phyloP scores from a whole-genome alignment of 2,113 vertebrate species.

The Nasalis larvatus region DNA sequence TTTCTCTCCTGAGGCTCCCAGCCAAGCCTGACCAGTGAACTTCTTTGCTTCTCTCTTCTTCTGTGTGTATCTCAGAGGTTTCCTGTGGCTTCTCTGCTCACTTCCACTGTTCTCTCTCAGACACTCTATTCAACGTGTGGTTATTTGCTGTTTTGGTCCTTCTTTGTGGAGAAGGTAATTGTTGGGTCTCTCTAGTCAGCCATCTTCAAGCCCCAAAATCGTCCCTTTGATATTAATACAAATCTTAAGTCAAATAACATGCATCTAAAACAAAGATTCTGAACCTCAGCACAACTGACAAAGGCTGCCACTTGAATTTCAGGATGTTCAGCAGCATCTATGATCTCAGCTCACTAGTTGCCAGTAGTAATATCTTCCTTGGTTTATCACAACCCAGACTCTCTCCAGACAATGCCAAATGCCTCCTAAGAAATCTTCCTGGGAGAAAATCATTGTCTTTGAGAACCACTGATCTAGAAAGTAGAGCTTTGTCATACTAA shows the following conservation, averaged over 20 bases:
- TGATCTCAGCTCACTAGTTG: background rate
- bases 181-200: background rate
- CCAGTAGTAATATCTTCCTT: accelerated
- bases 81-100: background rate
- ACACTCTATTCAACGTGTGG: background rate
- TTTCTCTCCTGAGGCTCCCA: background rate
- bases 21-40: background rate
- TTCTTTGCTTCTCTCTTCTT: background rate
- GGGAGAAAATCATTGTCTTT: background rate
- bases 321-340: accelerated
- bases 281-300: background rate
- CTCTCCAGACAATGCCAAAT: background rate
- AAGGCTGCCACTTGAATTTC: background rate
- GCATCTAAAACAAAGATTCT: background rate
- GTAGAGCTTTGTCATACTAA: background rate
- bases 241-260: background rate
- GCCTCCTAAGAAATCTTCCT: background rate
- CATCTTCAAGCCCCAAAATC: background rate
- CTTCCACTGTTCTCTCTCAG: background rate
- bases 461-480: background rate
- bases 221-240: background rate
- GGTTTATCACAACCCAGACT: background rate
- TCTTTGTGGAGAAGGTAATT: background rate
- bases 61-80: background rate
- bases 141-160: background rate